Percentiles rank a stretch among this genome's conserved stretches.
Conservation (phyloP, 2,888 invertebrate genomes). For the Shargacucullia verbasci region DNA sequence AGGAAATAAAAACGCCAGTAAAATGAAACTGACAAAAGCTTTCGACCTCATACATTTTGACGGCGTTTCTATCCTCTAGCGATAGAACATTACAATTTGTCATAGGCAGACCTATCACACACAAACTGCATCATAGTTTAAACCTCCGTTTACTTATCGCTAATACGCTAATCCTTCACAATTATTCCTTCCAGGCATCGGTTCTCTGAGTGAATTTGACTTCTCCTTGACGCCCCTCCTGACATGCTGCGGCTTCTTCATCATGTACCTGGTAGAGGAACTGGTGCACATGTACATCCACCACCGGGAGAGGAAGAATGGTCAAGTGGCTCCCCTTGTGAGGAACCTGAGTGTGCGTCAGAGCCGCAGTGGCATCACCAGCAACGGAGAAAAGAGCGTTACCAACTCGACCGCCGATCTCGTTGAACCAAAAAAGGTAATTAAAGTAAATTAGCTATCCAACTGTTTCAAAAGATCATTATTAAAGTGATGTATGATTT, state of each 20-base stretch:
- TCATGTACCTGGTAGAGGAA: conserved; percentile 95
- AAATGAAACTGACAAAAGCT: no score
- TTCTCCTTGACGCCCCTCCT: conserved; percentile 92
- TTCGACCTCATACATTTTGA: no score
- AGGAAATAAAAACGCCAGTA: no score
- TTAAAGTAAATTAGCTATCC: no score
- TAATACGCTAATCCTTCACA: conserved; percentile 9
- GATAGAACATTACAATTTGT: no score
- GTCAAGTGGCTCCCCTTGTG: conserved; percentile 72
- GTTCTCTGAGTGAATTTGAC: conserved; percentile 82
- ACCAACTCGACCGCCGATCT: conserved; percentile 84
- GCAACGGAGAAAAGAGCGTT: conserved; percentile 71
- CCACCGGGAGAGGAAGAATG: conserved; percentile 79
- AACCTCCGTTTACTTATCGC: background rate
- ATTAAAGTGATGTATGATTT: no score
- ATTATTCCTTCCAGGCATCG: conserved; percentile 66
- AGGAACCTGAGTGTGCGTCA: conserved; percentile 82
- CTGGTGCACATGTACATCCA: conserved; percentile 92
- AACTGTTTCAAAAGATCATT: no score
- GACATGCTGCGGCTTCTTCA: conserved; percentile 93
- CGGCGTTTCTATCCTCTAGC: no score
- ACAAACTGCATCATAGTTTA: conserved; percentile 1
- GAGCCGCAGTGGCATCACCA: conserved; percentile 65
- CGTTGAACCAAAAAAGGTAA: conserved; percentile 69
- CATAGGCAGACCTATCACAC: no score